Evolutionary conservation across 2,888 invertebrate genomes (phyloP).

Genomic region (Teleiodes luculella): DNA sequence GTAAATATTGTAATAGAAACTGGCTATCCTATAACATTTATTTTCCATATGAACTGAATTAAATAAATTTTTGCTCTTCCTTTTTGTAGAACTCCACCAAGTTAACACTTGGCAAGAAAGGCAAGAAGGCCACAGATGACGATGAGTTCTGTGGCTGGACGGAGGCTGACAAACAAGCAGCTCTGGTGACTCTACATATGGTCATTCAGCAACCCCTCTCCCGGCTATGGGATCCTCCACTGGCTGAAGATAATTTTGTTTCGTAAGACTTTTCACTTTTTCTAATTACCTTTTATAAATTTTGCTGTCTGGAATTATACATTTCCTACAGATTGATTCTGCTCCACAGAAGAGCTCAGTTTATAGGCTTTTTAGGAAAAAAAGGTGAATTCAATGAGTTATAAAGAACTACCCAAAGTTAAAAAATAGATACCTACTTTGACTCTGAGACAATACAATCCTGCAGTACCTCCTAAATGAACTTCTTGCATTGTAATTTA

Average conservation of each 20-base stretch:
- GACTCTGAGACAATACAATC: too few relatives aligned
- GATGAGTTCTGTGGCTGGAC: constrained; percentile 81
- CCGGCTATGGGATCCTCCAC: constrained; percentile 89
- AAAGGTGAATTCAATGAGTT: too few relatives aligned
- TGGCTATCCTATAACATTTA: too few relatives aligned
- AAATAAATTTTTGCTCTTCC: not conserved
- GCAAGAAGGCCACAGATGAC: constrained; percentile 62
- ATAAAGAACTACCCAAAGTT: too few relatives aligned
- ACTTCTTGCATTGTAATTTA: too few relatives aligned
- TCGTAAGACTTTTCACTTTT: constrained; percentile 77
- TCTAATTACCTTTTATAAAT: not conserved
- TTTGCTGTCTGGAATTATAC: not conserved
- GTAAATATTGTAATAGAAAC: too few relatives aligned
- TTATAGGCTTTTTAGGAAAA: too few relatives aligned
- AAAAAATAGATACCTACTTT: too few relatives aligned
- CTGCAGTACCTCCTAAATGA: too few relatives aligned
- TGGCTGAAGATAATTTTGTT: constrained; percentile 90
- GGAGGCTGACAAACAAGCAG: constrained; percentile 82
- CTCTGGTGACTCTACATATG: constrained; percentile 82
- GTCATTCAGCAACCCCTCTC: constrained; percentile 84
- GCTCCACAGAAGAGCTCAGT: too few relatives aligned
- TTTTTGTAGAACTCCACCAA: constrained; percentile 64
- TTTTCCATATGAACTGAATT: too few relatives aligned
- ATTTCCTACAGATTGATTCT: too few relatives aligned
- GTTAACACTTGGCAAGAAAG: constrained; percentile 64